These are phyloP conservation scores for Aeoliscus strigatus DNA, from an alignment of 2,797 vertebrate species.

Conservation along the genomic window DNA sequence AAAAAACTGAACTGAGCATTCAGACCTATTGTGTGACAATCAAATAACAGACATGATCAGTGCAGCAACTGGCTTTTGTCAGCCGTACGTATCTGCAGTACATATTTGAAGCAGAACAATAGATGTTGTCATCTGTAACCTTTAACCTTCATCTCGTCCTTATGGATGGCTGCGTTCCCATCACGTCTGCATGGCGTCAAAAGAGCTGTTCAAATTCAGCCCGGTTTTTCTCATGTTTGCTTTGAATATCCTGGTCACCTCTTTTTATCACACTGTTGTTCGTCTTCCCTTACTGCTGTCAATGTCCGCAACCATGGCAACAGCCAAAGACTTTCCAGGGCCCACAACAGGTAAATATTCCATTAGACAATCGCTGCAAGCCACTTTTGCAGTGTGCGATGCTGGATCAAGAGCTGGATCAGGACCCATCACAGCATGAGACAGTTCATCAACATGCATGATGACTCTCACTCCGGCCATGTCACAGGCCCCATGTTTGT, in stretches of 20 bases:
- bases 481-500: constrained; percentile 56
- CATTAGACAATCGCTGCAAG: constrained; percentile 61
- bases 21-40: too few species aligned
- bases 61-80: too few species aligned
- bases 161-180: too few species aligned
- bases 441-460: constrained; percentile 75
- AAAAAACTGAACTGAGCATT: too few species aligned
- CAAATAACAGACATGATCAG: too few species aligned
- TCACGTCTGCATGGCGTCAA: constrained; percentile 30
- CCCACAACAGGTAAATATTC: constrained; percentile 80
- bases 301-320: constrained; percentile 80
- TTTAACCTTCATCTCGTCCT: too few species aligned
- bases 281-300: constrained; percentile 70
- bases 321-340: constrained; percentile 80
- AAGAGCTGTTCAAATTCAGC: constrained; percentile 24
- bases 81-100: too few species aligned
- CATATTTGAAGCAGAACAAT: too few species aligned
- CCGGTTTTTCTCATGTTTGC: constrained; percentile 47
- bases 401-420: constrained; percentile 59
- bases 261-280: constrained; percentile 67
- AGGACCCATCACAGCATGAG: constrained; percentile 69
- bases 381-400: constrained; percentile 58
- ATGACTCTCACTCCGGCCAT: constrained; percentile 58
- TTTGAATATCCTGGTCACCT: constrained; percentile 61
- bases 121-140: too few species aligned